A percentile compares a stretch with the other conserved stretches of the same genome.
phyloP scores from a whole-genome alignment of 2,888 invertebrate species.

The Parnassius glacialis region DNA sequence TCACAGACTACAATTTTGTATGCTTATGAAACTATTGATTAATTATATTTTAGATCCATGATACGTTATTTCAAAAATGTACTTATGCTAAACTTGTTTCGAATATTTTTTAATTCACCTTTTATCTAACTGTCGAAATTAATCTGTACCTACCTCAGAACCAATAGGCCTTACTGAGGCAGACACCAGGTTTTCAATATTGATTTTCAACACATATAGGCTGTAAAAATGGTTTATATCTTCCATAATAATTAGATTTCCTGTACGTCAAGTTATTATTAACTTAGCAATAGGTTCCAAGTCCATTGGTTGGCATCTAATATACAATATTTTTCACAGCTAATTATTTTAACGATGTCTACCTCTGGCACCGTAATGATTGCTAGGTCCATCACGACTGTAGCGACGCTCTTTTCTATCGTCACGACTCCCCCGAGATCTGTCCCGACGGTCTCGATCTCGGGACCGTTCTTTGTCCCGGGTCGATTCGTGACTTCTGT shows the following conservation, averaged over 20 bases:
- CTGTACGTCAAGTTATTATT: too few relatives aligned
- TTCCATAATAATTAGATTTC: too few relatives aligned
- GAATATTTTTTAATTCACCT: neutral
- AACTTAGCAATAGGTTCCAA: neutral
- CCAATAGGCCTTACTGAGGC: too few relatives aligned
- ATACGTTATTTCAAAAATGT: too few relatives aligned
- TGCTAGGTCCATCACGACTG: slow-evolving; percentile 60
- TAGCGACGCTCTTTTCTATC: slow-evolving; percentile 68
- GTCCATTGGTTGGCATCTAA: slow-evolving; percentile 5
- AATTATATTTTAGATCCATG: too few relatives aligned
- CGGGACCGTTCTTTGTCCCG: slow-evolving; percentile 64
- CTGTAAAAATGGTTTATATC: too few relatives aligned
- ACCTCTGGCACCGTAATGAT: slow-evolving; percentile 58
- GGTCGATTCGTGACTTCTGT: slow-evolving; percentile 45
- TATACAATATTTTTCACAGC: slow-evolving; percentile 13
- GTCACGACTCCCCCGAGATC: slow-evolving; percentile 54
- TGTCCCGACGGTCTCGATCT: slow-evolving; percentile 63
- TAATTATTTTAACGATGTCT: slow-evolving; percentile 57
- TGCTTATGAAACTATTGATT: neutral
- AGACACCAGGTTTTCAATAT: too few relatives aligned
- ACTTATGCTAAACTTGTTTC: neutral
- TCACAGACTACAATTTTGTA: neutral
- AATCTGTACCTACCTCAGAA: too few relatives aligned
- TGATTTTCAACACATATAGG: too few relatives aligned
- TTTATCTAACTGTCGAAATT: too few relatives aligned